A percentile compares a stretch with the other conserved stretches of the same genome.
These are phyloP conservation scores for Coryphaenoides rupestris DNA, from an alignment of 2,113 vertebrate species.

Conservation along the genomic window DNA sequence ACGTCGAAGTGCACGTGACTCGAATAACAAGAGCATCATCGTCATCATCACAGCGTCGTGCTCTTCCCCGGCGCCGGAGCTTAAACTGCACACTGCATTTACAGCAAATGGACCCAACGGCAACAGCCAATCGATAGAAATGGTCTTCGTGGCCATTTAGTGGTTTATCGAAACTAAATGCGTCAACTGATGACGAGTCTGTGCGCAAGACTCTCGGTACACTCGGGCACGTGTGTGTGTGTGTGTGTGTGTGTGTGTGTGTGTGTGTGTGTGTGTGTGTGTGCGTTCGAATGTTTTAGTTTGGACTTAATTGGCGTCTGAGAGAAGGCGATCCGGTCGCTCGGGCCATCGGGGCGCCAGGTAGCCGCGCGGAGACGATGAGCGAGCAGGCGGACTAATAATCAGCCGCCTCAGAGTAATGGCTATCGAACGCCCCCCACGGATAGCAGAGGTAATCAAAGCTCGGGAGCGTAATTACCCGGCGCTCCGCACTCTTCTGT, in stretches of 20 bases:
- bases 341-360: too few species aligned
- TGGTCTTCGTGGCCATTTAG: too few species aligned
- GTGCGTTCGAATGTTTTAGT: not conserved
- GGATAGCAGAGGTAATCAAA: slow-evolving; percentile 69
- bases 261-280: slow-evolving; percentile 3
- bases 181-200: too few species aligned
- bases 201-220: too few species aligned
- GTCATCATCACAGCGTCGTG: too few species aligned
- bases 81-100: too few species aligned
- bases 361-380: slow-evolving; percentile 38
- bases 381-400: slow-evolving; percentile 54
- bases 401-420: slow-evolving; percentile 59
- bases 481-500: slow-evolving; percentile 52
- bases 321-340: not conserved
- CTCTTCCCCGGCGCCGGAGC: too few species aligned
- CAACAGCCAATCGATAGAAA: too few species aligned
- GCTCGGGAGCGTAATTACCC: slow-evolving; percentile 67
- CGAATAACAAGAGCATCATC: too few species aligned
- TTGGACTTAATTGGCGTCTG: not conserved
- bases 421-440: slow-evolving; percentile 68
- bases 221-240: not conserved
- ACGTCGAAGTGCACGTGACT: too few species aligned
- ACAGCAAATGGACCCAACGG: too few species aligned
- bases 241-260: not conserved
- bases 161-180: too few species aligned